Base-by-base conservation (phyloP, 2,888 invertebrate genomes). In the Dolomedes plantarius region DNA sequence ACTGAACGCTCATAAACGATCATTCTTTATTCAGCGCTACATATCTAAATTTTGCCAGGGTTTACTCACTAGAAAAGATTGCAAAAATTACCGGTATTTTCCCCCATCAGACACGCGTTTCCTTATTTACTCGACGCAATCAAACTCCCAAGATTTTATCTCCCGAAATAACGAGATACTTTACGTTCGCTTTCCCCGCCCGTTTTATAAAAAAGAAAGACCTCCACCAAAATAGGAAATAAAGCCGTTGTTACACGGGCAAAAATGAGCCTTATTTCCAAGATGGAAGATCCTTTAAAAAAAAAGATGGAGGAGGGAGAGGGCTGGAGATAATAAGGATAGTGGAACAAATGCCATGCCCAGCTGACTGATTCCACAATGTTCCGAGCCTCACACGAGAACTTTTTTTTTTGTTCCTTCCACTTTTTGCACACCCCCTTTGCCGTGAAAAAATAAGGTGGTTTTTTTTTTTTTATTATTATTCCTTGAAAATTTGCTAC, bases 271-370 rank as follows among this genome's bases (percentile, higher is more conserved):
- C 36, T 36, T 36, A 36, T 9, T 36, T n/a, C 36, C 36, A 9
- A 36, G 36, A 36, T 36, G 36, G 9, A 36, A 36, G 31, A 73
- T 65, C 2, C 46, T 7, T 2, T 16, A 16, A 27, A 56, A 32
- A 29, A n/a, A n/a, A n/a, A n/a, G n/a, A n/a, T n/a, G n/a, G n/a
- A n/a, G n/a, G n/a, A n/a, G n/a, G n/a, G n/a, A n/a, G n/a, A n/a
- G n/a, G n/a, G n/a, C 13, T 31, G 72, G 16, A 31, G 72, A 72
- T 72, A 79, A 72, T 72, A 79, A 72, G 73, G 46, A 31, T 13
- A n/a, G 67, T 13, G 80, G 65, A 80, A 67, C 73, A 80, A 73
- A 80, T 65, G 80, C 73, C 80, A 73, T 65, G 46, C 27, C 39
- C 80, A 80, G 73, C 73, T 73, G 80, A 80, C 80, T 73, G 67